Conservation (phyloP, 2,113 vertebrate species). For the Austrofundulus limnaeus region DNA sequence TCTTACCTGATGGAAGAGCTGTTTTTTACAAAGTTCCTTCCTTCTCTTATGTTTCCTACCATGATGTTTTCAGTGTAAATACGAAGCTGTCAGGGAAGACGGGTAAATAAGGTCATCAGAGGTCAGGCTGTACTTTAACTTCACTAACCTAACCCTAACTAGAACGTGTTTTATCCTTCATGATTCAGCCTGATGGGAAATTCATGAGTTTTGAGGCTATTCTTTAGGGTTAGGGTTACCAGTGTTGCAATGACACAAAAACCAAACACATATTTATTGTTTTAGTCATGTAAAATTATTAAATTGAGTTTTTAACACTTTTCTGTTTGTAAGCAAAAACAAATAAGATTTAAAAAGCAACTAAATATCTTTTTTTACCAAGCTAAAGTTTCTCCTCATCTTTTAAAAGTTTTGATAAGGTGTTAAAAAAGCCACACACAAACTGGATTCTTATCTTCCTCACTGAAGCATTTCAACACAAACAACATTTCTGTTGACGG, state of each 20-base stretch:
- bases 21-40: neutral
- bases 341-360: neutral
- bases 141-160: too few relatives aligned
- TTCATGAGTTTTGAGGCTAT: neutral
- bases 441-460: neutral
- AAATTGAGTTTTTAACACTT: too few relatives aligned
- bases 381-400: neutral
- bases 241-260: too few relatives aligned
- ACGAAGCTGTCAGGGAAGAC: slow-evolving; percentile 13
- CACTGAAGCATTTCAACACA: neutral
- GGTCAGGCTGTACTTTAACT: neutral
- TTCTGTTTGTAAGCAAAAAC: too few relatives aligned
- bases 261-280: too few relatives aligned
- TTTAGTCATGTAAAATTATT: too few relatives aligned
- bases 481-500: neutral
- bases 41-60: neutral
- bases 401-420: neutral
- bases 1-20: slow-evolving; percentile 34
- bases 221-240: too few relatives aligned
- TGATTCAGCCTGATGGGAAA: too few relatives aligned
- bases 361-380: neutral
- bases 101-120: slow-evolving; percentile 5
- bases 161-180: too few relatives aligned
- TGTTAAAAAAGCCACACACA: neutral
- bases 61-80: slow-evolving; percentile 65